Base-by-base conservation (phyloP, 1,140 invertebrate genomes). In the Octopus sinensis region DNA sequence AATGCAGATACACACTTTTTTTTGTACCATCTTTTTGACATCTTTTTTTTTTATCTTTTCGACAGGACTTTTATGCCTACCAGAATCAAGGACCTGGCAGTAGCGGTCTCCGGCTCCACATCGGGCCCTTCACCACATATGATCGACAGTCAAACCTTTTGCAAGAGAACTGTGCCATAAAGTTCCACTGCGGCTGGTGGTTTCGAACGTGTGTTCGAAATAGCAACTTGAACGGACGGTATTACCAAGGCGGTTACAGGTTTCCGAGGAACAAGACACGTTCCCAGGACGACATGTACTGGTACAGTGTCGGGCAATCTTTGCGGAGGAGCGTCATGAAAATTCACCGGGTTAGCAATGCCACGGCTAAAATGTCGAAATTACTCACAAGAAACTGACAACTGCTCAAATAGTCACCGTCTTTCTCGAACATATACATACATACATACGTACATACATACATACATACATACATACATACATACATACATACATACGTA, bases 101-200 rank as follows among this genome's bases (percentile, higher is more conserved):
- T 56, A 84, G 83, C 78, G 82, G 82, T 0, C 80, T 86, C 5
- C 71, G 83, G 53, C 76, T 83, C 9, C 85, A 86, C 77, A 68
- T 77, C 10, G 83, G 83, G 0, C 79, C 85, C 12, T 84, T 84
- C 75, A 78, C 84, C 53, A 84, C 83, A 10, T 83, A 79, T 53
- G 83, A 84, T 53, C 78, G 62, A 12, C 17, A 78, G 23, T 68
- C 79, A 4, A n/a, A 71, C 5, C 54, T 54, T 4, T 80, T 83
- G 73, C 56, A 78, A 12, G 81, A 80, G n/a, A 84, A 84, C 78
- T 86, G 85, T 78, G 85, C 85, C 5, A 52, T 77, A 17, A 82
- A 82, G n/a, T 86, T 84, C 54, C 82, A 84, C 75, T 84, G 82
- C 52, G 85, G 85, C 4, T 86, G 85, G 85, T 86, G 85, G 85